A percentile compares a stretch with the other conserved stretches of the same genome.
These are phyloP conservation scores for Megaceryle torquata DNA, from an alignment of 2,113 vertebrate species.

Conservation along the genomic window DNA sequence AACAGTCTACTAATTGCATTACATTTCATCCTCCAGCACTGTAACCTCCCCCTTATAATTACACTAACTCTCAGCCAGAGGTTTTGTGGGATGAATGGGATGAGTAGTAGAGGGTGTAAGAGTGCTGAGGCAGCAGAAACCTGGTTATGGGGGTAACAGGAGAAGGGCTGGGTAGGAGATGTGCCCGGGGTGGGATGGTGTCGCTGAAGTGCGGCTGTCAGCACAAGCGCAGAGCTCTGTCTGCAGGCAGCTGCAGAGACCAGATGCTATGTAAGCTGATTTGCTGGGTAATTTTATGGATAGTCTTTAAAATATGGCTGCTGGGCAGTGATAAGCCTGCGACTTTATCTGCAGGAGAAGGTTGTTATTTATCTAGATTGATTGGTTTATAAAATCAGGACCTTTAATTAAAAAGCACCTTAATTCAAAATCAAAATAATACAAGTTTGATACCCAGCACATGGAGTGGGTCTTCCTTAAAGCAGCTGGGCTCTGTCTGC, in stretches of 20 bases:
- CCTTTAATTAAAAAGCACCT: slow-evolving; percentile 3
- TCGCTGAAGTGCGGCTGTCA: neutral
- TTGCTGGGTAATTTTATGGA: slow-evolving; percentile 1
- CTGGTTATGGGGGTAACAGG: neutral
- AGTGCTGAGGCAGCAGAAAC: neutral
- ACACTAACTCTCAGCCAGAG: neutral
- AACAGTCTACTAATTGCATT: neutral
- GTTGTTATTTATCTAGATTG: slow-evolving; percentile 41
- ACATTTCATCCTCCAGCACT: neutral
- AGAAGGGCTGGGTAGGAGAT: neutral
- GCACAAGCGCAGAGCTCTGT: neutral
- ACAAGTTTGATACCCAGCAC: neutral
- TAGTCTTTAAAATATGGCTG: slow-evolving; percentile 15
- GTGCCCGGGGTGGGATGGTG: neutral
- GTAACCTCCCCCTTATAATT: neutral
- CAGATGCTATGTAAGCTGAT: neutral
- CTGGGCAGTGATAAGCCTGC: slow-evolving; percentile 10
- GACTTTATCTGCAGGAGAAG: neutral
- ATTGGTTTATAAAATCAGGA: slow-evolving; percentile 29
- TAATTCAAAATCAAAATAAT: slow-evolving; percentile 10
- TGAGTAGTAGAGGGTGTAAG: neutral
- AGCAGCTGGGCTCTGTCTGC: neutral
- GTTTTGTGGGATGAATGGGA: neutral
- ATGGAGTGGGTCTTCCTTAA: neutral
- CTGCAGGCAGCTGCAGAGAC: neutral